Percentiles rank a stretch among this genome's conserved stretches.
phyloP scores from a whole-genome alignment of 2,113 vertebrate species.

The Anseranas semipalmata region DNA sequence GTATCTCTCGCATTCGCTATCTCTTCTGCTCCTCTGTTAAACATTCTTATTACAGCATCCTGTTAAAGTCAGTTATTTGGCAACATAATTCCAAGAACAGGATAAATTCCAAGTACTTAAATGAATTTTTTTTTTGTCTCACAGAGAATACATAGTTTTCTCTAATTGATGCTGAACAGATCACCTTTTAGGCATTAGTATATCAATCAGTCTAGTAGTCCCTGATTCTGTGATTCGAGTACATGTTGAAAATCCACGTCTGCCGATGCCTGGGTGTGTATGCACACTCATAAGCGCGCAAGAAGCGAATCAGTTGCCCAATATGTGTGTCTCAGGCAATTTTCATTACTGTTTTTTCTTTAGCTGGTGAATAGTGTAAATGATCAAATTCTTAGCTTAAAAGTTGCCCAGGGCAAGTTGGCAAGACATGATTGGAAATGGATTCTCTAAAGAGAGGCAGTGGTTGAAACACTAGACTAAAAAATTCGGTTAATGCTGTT shows the following conservation, averaged over 20 bases:
- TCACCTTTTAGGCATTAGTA: not conserved
- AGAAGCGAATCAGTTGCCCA: not conserved
- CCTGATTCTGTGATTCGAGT: no score
- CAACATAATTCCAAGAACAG: not conserved
- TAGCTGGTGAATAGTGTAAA: not conserved
- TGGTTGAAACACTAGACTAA: not conserved
- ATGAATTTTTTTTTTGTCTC: not conserved
- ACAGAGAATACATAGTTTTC: not conserved
- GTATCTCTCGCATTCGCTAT: not conserved
- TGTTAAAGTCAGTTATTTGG: not conserved
- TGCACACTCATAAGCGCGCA: not conserved
- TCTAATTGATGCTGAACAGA: not conserved
- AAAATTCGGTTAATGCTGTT: not conserved
- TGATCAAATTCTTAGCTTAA: not conserved
- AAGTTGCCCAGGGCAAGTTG: not conserved
- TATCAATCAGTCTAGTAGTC: not conserved
- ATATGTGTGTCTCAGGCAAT: not conserved
- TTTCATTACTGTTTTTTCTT: not conserved
- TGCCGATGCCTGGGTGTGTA: not conserved
- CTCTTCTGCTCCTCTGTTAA: not conserved
- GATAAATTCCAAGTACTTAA: not conserved
- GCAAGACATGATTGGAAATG: not conserved
- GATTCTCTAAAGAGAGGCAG: not conserved
- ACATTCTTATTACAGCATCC: not conserved
- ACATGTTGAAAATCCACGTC: not conserved